These are phyloP conservation scores for Myiozetetes cayanensis DNA, from an alignment of 2,113 vertebrate genomes.

Conservation along the genomic window DNA sequence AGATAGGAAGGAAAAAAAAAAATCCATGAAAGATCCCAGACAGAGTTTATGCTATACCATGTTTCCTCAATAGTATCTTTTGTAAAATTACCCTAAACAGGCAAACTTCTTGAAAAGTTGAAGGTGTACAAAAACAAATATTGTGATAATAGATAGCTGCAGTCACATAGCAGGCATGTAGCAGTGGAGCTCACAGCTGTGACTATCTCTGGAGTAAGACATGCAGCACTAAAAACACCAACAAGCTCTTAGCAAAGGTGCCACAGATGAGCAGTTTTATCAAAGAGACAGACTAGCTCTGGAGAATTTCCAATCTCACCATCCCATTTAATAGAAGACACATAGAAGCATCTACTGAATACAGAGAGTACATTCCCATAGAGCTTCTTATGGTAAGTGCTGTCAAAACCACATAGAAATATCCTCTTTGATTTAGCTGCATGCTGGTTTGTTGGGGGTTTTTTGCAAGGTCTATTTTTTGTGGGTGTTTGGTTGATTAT, in stretches of 20 bases:
- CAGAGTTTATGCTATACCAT: not conserved
- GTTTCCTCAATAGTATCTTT: not conserved
- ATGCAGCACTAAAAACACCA: not conserved
- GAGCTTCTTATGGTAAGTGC: not conserved
- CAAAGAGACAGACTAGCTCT: not conserved
- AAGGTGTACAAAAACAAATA: not conserved
- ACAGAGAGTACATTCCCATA: not conserved
- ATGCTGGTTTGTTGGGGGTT: accelerated
- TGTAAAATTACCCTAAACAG: not conserved
- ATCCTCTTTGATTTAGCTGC: not conserved
- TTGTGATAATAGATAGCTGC: not conserved
- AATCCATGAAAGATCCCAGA: not conserved
- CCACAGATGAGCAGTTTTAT: not conserved
- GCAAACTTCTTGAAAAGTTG: not conserved
- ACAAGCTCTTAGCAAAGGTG: conserved; percentile 2
- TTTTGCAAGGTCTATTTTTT: not conserved
- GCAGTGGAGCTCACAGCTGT: not conserved
- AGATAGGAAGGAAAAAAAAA: not conserved
- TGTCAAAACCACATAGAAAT: not conserved
- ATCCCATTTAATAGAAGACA: not conserved
- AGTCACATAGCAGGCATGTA: not conserved
- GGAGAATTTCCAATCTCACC: not conserved
- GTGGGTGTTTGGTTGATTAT: not conserved
- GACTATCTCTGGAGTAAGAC: not conserved
- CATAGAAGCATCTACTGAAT: not conserved